phyloP scores from a whole-genome alignment of 2,888 invertebrate genomes.

The Sinodicranocentrus sp. region DNA sequence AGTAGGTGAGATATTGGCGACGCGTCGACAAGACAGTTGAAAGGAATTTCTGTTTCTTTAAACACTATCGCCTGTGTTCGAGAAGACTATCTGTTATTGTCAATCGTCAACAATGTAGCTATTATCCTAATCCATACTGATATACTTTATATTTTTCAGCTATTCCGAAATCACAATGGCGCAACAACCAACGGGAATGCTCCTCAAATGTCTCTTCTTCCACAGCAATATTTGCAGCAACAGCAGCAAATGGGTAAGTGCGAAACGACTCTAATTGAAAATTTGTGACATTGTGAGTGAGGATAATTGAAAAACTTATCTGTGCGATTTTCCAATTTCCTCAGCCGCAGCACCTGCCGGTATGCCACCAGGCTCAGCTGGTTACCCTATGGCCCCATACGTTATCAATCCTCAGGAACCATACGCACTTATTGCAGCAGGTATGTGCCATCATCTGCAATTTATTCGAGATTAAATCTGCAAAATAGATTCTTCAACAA shows the following conservation, averaged over 20 bases:
- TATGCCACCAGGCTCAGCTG: slow-evolving; percentile 77
- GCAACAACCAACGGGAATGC: slow-evolving; percentile 78
- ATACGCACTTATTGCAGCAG: slow-evolving; percentile 88
- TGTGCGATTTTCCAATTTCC: slow-evolving; percentile 32
- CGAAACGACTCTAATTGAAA: background rate
- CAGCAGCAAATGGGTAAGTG: slow-evolving; percentile 81
- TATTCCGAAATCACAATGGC: slow-evolving; percentile 91
- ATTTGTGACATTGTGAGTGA: too few species aligned
- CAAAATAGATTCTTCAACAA: too few species aligned
- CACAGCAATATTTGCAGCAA: slow-evolving; percentile 89
- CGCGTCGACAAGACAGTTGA: too few species aligned
- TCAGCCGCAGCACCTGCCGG: slow-evolving; percentile 73
- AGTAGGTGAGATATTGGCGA: too few species aligned
- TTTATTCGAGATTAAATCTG: too few species aligned
- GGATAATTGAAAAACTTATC: too few species aligned
- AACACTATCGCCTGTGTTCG: too few species aligned
- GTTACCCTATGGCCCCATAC: slow-evolving; percentile 83
- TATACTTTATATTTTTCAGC: slow-evolving; percentile 82
- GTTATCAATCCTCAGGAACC: slow-evolving; percentile 93
- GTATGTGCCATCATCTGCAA: too few species aligned
- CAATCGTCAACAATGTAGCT: too few species aligned
- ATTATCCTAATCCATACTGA: background rate
- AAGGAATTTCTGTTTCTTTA: too few species aligned
- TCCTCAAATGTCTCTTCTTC: slow-evolving; percentile 79
- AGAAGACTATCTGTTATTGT: too few species aligned